Percentiles rank a stretch among this genome's conserved stretches.
These are phyloP conservation scores for Paratilapia polleni DNA, from an alignment of 2,113 vertebrate species.

Conservation along the genomic window DNA sequence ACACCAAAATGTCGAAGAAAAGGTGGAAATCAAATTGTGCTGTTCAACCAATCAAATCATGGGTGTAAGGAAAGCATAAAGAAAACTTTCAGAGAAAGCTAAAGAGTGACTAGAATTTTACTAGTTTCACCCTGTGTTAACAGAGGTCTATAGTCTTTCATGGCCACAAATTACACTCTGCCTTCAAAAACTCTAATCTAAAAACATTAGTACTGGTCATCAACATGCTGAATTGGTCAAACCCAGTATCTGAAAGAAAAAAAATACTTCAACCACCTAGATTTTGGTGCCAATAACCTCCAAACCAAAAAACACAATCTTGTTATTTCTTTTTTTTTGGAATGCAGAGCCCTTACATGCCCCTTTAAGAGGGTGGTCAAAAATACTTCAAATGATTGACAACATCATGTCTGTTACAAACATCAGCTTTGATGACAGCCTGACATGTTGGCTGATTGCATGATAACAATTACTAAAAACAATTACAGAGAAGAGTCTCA, in stretches of 20 bases:
- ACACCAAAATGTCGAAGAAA: neutral
- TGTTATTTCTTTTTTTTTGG: constrained; percentile 7
- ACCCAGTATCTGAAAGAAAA: neutral
- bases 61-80: neutral
- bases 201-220: neutral
- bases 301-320: neutral
- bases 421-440: neutral
- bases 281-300: neutral
- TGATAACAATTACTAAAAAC: neutral
- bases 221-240: neutral
- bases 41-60: neutral
- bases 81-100: neutral
- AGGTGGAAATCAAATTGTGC: neutral
- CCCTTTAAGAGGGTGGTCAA: neutral
- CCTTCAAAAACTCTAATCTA: neutral
- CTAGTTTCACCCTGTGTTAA: neutral
- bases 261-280: neutral
- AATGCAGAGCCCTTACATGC: constrained; percentile 30
- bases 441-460: neutral
- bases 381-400: neutral
- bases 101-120: neutral
- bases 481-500: neutral
- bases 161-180: neutral
- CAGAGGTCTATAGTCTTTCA: neutral
- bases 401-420: neutral